phyloP scores from a whole-genome alignment of 2,888 invertebrate genomes.

The Eilema sororculum region DNA sequence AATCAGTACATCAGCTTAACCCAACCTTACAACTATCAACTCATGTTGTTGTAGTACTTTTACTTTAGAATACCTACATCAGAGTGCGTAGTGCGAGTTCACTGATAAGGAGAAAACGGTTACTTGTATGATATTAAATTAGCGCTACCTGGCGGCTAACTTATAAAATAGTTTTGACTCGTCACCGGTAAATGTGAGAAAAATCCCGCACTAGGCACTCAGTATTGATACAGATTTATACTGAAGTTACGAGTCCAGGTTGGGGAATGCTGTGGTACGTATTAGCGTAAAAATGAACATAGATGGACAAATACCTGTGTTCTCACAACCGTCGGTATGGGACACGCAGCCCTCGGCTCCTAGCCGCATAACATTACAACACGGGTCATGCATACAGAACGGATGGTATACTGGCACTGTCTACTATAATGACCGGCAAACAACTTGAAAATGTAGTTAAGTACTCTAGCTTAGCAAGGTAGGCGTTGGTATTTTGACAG shows the following conservation, averaged over 20 bases:
- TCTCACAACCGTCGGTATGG: conserved; percentile 97
- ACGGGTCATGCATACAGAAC: conserved; percentile 86
- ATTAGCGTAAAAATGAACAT: conserved; percentile 15
- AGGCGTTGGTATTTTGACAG: too few species aligned
- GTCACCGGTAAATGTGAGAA: too few species aligned
- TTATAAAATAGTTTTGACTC: too few species aligned
- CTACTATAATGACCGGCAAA: conserved; percentile 54
- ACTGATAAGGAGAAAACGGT: too few species aligned
- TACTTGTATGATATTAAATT: too few species aligned
- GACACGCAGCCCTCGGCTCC: conserved; percentile 97
- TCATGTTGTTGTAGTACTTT: neutral
- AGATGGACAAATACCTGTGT: conserved; percentile 91
- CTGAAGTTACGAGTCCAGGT: neutral
- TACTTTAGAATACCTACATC: neutral
- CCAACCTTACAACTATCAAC: neutral
- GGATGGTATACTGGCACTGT: conserved; percentile 67
- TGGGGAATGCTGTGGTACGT: neutral
- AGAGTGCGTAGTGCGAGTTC: too few species aligned
- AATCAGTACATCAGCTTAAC: neutral
- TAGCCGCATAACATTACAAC: conserved; percentile 89
- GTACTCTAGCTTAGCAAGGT: too few species aligned
- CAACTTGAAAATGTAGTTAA: neutral
- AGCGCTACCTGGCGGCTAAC: too few species aligned
- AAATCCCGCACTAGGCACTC: too few species aligned
- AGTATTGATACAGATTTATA: neutral